A percentile compares a stretch with the other conserved stretches of the same genome.
Evolutionary conservation across 2,888 invertebrate species (phyloP).

Genomic region (Apodemia mormo): DNA sequence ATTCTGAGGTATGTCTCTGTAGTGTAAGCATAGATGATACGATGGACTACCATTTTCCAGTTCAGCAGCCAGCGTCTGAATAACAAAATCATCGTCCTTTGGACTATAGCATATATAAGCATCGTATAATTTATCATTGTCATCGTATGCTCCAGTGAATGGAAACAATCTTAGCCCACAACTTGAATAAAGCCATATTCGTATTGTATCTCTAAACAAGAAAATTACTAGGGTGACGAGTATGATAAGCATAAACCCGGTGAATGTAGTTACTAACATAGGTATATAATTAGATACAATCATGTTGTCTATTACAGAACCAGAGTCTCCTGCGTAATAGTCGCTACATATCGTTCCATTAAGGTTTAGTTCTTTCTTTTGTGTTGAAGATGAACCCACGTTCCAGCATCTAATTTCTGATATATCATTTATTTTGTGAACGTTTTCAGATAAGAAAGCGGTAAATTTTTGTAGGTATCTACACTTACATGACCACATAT

Average conservation of each 20-base stretch:
- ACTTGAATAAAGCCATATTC: slow-evolving; percentile 93
- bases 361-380: slow-evolving; percentile 89
- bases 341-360: slow-evolving; percentile 93
- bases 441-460: slow-evolving; percentile 89
- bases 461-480: slow-evolving; percentile 92
- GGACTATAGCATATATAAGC: slow-evolving; percentile 96
- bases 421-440: slow-evolving; percentile 87
- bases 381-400: slow-evolving; percentile 84
- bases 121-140: slow-evolving; percentile 94
- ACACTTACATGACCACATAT: slow-evolving; percentile 95
- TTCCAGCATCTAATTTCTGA: slow-evolving; percentile 90
- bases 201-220: slow-evolving; percentile 91
- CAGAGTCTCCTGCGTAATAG: slow-evolving; percentile 88
- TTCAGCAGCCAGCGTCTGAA: slow-evolving; percentile 92
- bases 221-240: slow-evolving; percentile 89
- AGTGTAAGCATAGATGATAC: slow-evolving; percentile 93
- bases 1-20: slow-evolving; percentile 90
- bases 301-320: slow-evolving; percentile 89
- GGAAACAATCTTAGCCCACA: slow-evolving; percentile 92
- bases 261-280: slow-evolving; percentile 89
- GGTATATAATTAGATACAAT: slow-evolving; percentile 92
- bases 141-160: slow-evolving; percentile 86
- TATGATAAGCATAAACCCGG: slow-evolving; percentile 88
- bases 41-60: slow-evolving; percentile 91
- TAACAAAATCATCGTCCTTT: slow-evolving; percentile 95